These are phyloP conservation scores for Notothenia rossii DNA, from an alignment of 2,113 vertebrate species.

Conservation along the genomic window DNA sequence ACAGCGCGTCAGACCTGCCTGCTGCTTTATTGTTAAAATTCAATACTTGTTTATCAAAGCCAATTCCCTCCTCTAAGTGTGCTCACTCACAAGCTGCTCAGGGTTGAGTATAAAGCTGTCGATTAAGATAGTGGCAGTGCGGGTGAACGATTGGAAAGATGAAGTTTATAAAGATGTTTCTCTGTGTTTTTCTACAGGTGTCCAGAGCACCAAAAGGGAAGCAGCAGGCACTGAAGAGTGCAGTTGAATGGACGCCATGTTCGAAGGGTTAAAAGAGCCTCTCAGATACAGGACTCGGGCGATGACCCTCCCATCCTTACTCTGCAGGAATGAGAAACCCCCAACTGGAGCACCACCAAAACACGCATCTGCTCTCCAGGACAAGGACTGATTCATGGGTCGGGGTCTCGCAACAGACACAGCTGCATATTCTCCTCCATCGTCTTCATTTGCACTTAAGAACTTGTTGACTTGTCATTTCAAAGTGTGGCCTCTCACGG, in stretches of 20 bases:
- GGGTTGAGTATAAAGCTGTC: conserved; percentile 36
- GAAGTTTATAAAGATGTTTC: conserved; percentile 1
- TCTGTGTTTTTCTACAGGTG: conserved; percentile 50
- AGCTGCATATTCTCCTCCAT: conserved; percentile 16
- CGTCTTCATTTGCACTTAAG: conserved; percentile 29
- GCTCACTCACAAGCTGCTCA: conserved; percentile 17
- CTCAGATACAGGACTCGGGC: conserved; percentile 55
- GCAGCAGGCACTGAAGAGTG: conserved; percentile 60
- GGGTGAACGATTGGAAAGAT: conserved; percentile 15
- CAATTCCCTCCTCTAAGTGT: conserved; percentile 10
- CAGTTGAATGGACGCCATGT: conserved; percentile 64
- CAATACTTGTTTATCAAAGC: conserved; percentile 45
- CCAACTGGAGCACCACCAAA: conserved; percentile 48
- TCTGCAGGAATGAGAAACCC: conserved; percentile 57
- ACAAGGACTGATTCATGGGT: not conserved
- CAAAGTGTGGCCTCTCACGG: conserved; percentile 35
- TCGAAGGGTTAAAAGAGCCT: conserved; percentile 47
- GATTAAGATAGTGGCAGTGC: conserved; percentile 11
- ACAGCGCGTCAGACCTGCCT: conserved; percentile 43
- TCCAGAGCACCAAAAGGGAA: conserved; percentile 50
- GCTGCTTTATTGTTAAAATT: conserved; percentile 36
- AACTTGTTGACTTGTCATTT: conserved; percentile 21
- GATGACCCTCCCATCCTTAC: conserved; percentile 60
- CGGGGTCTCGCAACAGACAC: conserved; percentile 1
- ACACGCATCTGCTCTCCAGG: conserved; percentile 50